Conservation (phyloP, 2,113 vertebrate genomes). For the Paradoxurus hermaphroditus region DNA sequence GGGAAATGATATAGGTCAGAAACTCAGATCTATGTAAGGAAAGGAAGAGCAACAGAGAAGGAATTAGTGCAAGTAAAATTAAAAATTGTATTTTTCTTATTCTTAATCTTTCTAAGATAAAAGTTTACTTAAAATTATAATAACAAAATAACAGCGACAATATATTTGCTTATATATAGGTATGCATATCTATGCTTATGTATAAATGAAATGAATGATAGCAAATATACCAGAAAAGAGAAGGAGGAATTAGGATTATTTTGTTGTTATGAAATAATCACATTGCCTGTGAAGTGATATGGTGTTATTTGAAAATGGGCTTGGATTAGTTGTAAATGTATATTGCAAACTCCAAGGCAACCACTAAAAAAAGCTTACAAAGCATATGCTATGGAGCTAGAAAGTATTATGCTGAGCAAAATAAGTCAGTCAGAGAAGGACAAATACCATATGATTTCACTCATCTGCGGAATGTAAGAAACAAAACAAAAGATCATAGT, state of each 20-base stretch:
- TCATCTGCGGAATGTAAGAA: neutral
- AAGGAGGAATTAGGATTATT: neutral
- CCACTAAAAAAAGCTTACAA: neutral
- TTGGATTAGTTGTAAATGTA: neutral
- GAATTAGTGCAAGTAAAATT: neutral
- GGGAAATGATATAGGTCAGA: neutral
- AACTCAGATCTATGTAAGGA: neutral
- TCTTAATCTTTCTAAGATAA: neutral
- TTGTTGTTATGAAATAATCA: neutral
- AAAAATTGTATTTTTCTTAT: neutral
- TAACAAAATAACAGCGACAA: neutral
- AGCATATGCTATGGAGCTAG: neutral
- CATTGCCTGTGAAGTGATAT: neutral
- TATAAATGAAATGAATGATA: neutral
- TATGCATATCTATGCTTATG: neutral
- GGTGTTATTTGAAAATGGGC: neutral
- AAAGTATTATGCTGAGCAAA: neutral
- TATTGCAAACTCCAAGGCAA: neutral
- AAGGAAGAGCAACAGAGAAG: neutral
- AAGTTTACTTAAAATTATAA: neutral
- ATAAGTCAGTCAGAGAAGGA: neutral
- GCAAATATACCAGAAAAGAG: neutral
- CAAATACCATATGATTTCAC: neutral
- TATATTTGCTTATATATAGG: neutral
- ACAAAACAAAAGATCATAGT: neutral